A percentile compares a stretch with the other conserved stretches of the same genome.
These are phyloP conservation scores for Chrysaora quinquecirrha DNA, from an alignment of 30 jellyfish, hydroid and myxozoan genomes.

Conservation along the genomic window DNA sequence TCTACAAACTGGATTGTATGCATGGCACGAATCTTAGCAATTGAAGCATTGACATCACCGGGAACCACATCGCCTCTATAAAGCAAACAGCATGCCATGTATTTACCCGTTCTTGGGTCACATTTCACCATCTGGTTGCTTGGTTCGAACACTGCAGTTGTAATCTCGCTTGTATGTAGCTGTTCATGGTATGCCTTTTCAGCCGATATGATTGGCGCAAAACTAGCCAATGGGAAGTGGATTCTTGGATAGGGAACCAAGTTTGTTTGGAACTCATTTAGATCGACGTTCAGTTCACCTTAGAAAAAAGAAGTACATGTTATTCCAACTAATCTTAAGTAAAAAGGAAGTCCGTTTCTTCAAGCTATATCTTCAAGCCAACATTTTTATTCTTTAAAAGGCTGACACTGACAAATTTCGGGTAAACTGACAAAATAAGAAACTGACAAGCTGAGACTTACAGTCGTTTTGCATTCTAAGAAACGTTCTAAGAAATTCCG, in stretches of 20 bases:
- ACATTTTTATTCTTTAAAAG: too few species aligned
- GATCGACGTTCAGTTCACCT: conserved; percentile 94
- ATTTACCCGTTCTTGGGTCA: conserved; percentile 87
- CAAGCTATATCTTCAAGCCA: too few species aligned
- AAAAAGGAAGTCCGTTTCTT: too few species aligned
- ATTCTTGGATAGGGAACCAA: conserved; percentile 96
- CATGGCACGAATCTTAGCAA: conserved; percentile 74
- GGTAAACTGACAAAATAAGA: too few species aligned
- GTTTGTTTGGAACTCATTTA: conserved; percentile 93
- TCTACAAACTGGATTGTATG: conserved; percentile 86
- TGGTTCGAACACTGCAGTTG: conserved; percentile 86
- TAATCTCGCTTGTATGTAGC: conserved; percentile 73
- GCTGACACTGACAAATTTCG: too few species aligned
- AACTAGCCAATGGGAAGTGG: conserved; percentile 95
- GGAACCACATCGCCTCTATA: conserved; percentile 96
- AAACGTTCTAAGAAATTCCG: too few species aligned
- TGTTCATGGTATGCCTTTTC: conserved; percentile 92
- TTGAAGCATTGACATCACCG: conserved; percentile 92
- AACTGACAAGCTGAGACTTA: too few species aligned
- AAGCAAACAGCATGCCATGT: conserved; percentile 95
- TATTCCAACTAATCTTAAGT: too few species aligned
- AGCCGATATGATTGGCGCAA: conserved; percentile 91
- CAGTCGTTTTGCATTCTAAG: too few species aligned
- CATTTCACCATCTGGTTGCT: conserved; percentile 92
- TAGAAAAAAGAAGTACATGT: background rate